Percentiles rank a stretch among this genome's conserved stretches.
Conservation (phyloP, 1,140 invertebrate genomes). For the Lysiphlebus fabarum region DNA sequence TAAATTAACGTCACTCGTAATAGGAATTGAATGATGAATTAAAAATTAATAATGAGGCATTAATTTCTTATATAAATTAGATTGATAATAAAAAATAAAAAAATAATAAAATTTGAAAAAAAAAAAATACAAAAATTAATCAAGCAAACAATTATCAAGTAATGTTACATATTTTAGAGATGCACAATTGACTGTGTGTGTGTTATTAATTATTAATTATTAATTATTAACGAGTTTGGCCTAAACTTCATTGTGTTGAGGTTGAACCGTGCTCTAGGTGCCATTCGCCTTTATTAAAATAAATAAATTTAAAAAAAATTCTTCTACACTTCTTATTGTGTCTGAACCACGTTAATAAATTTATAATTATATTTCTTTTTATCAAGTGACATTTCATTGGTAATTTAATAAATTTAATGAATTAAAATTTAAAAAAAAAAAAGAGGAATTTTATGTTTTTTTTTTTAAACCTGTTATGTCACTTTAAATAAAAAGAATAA, state of each 20-base stretch:
- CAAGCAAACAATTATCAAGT: slow-evolving; percentile 25
- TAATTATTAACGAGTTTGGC: slow-evolving; percentile 42
- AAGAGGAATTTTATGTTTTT: too few species aligned
- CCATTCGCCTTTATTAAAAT: slow-evolving; percentile 21
- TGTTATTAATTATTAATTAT: not conserved
- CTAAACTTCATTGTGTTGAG: slow-evolving; percentile 40
- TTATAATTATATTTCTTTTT: too few species aligned
- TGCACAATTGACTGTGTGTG: slow-evolving; percentile 44
- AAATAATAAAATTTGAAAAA: too few species aligned
- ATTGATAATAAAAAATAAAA: too few species aligned
- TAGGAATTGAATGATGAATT: slow-evolving; percentile 49
- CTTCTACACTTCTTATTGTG: too few species aligned
- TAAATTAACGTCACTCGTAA: slow-evolving; percentile 42
- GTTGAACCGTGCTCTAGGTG: slow-evolving; percentile 29
- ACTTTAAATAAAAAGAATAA: too few species aligned
- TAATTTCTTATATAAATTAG: slow-evolving; percentile 34
- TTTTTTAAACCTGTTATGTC: too few species aligned
- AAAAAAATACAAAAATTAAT: too few species aligned
- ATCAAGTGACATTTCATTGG: too few species aligned
- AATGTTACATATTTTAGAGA: slow-evolving; percentile 39
- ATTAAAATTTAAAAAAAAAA: too few species aligned
- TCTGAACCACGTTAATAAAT: too few species aligned
- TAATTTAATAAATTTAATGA: too few species aligned
- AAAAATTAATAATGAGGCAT: slow-evolving; percentile 4
- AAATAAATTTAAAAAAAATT: not conserved